Percentiles rank a stretch among this genome's conserved stretches.
phyloP scores from a whole-genome alignment of 30 jellyfish, hydroid and myxozoan species.

The Turritopsis dohrnii region DNA sequence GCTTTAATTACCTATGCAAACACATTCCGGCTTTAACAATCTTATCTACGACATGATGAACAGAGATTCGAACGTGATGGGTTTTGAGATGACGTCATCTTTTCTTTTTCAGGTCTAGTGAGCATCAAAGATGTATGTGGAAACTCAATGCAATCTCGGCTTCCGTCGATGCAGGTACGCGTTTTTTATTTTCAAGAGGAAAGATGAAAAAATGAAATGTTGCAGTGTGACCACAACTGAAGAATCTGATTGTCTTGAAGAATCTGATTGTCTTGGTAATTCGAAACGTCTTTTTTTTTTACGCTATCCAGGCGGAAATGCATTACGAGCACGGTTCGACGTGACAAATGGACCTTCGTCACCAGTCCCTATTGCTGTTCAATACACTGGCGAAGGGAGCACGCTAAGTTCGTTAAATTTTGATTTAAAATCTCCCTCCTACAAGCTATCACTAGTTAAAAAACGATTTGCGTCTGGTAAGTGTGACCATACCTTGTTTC shows the following conservation, averaged over 20 bases:
- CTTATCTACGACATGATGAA: too few species aligned
- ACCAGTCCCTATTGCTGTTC: slow-evolving; percentile 86
- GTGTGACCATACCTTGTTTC: neutral
- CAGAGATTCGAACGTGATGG: too few species aligned
- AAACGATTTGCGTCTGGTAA: slow-evolving; percentile 78
- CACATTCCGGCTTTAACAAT: too few species aligned
- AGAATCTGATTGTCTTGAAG: neutral
- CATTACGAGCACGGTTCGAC: slow-evolving; percentile 91
- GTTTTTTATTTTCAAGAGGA: neutral
- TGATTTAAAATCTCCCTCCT: slow-evolving; percentile 75
- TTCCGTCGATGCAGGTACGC: slow-evolving; percentile 54
- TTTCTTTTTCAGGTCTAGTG: slow-evolving; percentile 68
- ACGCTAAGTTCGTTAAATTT: slow-evolving; percentile 68
- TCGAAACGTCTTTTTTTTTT: too few species aligned
- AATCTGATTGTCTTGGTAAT: neutral
- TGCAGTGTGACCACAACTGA: too few species aligned
- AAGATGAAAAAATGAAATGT: too few species aligned
- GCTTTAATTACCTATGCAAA: too few species aligned
- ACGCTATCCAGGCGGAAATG: slow-evolving; percentile 81
- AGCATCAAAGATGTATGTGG: slow-evolving; percentile 87
- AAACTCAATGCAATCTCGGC: slow-evolving; percentile 63
- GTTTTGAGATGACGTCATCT: neutral
- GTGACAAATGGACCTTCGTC: slow-evolving; percentile 83
- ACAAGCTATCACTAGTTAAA: slow-evolving; percentile 80
- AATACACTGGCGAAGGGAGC: slow-evolving; percentile 84